A percentile compares a stretch with the other conserved stretches of the same genome.
These are phyloP conservation scores for Temnothorax rugatulus DNA, from an alignment of 2,888 invertebrate genomes.

Conservation along the genomic window DNA sequence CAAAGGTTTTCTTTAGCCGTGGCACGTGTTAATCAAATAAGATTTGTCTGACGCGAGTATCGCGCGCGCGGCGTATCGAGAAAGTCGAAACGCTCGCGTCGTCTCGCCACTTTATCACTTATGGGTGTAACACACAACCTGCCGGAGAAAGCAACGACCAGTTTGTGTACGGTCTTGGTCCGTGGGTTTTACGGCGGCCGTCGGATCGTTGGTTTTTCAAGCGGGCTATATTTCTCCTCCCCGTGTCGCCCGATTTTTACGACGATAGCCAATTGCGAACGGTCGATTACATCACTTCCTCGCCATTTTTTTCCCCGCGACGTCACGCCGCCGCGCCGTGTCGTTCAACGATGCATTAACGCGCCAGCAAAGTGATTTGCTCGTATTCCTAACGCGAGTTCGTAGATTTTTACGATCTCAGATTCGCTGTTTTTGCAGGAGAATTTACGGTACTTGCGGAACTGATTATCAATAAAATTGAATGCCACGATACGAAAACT, in stretches of 20 bases:
- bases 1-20: not conserved
- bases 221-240: conserved; percentile 57
- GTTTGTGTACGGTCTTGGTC: conserved; percentile 63
- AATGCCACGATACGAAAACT: not conserved
- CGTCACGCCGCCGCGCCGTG: conserved; percentile 13
- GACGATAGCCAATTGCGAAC: conserved; percentile 31
- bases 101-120: conserved; percentile 65
- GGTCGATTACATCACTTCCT: conserved; percentile 58
- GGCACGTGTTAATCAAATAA: conserved; percentile 27
- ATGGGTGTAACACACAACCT: conserved; percentile 59
- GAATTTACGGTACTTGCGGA: not conserved
- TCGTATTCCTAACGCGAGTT: not conserved
- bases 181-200: conserved; percentile 64
- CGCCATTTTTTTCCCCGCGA: conserved; percentile 32
- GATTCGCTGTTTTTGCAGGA: not conserved
- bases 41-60: conserved; percentile 10
- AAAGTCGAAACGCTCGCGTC: conserved; percentile 64
- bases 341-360: conserved; percentile 26
- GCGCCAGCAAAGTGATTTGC: not conserved
- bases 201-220: conserved; percentile 59
- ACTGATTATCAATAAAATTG: not conserved
- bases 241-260: conserved; percentile 58
- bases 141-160: conserved; percentile 67
- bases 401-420: not conserved
- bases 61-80: conserved; percentile 51